Percentiles rank a stretch among this genome's conserved stretches.
These are phyloP conservation scores for Vespertilio murinus DNA, from an alignment of 2,797 vertebrate genomes.

Conservation along the genomic window DNA sequence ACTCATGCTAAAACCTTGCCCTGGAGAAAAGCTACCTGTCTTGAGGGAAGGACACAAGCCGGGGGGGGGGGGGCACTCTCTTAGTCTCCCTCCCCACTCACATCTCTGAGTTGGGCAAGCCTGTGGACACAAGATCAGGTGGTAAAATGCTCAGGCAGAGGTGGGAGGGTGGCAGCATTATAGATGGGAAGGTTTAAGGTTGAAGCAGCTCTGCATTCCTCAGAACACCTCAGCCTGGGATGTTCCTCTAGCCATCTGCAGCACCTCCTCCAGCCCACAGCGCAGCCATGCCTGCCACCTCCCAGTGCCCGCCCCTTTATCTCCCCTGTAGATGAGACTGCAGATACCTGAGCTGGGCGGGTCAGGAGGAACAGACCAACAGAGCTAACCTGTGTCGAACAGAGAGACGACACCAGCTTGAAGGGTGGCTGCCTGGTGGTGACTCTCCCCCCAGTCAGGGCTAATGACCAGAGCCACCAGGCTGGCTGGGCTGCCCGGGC, in stretches of 20 bases:
- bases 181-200: not conserved
- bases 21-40: not conserved
- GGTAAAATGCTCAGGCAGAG: not conserved
- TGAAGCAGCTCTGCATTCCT: not conserved
- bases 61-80: not conserved
- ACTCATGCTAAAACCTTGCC: not conserved
- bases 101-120: not conserved
- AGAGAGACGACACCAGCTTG: not conserved
- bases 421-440: not conserved
- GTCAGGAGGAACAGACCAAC: not conserved
- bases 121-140: not conserved
- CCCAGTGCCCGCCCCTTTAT: rapidly evolving
- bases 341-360: not conserved
- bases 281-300: rapidly evolving
- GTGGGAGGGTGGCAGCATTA: too few species aligned
- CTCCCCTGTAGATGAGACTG: not conserved
- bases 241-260: not conserved
- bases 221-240: not conserved
- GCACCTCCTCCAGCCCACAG: not conserved
- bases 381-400: not conserved
- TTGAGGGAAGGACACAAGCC: too few species aligned
- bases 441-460: not conserved
- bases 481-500: not conserved
- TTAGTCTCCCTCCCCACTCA: rapidly evolving
- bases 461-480: not conserved